These are phyloP conservation scores for Eleginops maclovinus DNA, from an alignment of 2,113 vertebrate species.

Conservation along the genomic window DNA sequence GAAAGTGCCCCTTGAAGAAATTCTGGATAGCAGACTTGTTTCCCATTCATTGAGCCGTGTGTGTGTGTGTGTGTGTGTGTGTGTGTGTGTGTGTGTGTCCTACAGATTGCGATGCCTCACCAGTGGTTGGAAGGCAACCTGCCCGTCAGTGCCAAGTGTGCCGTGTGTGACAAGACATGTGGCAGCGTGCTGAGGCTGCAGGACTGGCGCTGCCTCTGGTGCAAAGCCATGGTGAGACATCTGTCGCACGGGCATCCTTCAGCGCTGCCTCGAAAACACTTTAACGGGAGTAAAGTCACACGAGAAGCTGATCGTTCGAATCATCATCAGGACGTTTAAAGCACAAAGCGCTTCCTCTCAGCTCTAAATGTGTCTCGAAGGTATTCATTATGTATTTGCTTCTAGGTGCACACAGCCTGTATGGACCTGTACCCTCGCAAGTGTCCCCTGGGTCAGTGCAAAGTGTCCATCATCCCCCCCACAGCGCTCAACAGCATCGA, in stretches of 20 bases:
- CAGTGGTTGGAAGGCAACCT: slow-evolving; percentile 98
- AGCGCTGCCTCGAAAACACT: neutral
- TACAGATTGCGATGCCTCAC: slow-evolving; percentile 97
- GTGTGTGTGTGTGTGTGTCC: slow-evolving; percentile 29
- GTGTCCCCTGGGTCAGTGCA: slow-evolving; percentile 98
- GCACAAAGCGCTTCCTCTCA: no score
- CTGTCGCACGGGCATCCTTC: neutral
- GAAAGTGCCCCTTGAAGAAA: neutral
- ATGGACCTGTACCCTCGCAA: slow-evolving; percentile 94
- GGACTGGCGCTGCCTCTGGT: slow-evolving; percentile 99
- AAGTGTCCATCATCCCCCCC: slow-evolving; percentile 98
- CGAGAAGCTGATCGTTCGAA: neutral
- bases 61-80: neutral
- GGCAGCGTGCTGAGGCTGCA: slow-evolving; percentile 96
- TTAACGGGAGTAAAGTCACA: neutral
- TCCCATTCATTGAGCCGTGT: neutral
- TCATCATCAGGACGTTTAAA: neutral
- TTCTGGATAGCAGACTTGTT: neutral
- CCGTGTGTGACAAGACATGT: slow-evolving; percentile 97
- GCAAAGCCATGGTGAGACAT: slow-evolving; percentile 94
- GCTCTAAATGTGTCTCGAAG: neutral
- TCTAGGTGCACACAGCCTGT: slow-evolving; percentile 96
- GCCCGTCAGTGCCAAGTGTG: slow-evolving; percentile 97
- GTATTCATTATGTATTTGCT: no score
- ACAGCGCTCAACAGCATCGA: slow-evolving; percentile 99